Evolutionary conservation across 2,888 invertebrate genomes (phyloP).

Genomic region (Xanthorhoe spadicearia): DNA sequence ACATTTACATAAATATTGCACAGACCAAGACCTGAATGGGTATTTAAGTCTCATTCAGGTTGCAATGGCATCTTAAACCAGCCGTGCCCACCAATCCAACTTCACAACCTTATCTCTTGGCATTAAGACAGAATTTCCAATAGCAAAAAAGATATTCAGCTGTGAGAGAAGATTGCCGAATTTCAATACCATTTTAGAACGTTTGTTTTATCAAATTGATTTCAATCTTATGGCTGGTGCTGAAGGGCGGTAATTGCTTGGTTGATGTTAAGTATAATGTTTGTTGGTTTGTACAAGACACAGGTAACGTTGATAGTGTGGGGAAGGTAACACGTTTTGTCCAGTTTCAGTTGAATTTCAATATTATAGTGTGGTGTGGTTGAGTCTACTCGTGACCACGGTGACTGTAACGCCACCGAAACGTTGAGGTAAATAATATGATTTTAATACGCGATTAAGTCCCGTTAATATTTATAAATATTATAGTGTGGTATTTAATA

Average conservation of each 20-base stretch:
- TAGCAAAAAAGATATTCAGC: slow-evolving; percentile 8
- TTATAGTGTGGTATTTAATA: no score
- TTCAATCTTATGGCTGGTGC: slow-evolving; percentile 20
- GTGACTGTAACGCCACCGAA: no score
- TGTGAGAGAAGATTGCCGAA: slow-evolving; percentile 36
- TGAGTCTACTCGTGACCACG: no score
- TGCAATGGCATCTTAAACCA: slow-evolving; percentile 42
- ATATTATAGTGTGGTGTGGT: slow-evolving; percentile 38
- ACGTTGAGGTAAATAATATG: no score
- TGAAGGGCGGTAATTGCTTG: slow-evolving; percentile 32
- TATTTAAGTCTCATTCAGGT: slow-evolving; percentile 68
- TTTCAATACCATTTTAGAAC: slow-evolving; percentile 24
- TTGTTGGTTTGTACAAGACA: slow-evolving; percentile 50
- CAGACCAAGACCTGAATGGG: slow-evolving; percentile 62
- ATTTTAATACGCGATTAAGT: no score
- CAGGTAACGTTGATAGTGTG: slow-evolving; percentile 55
- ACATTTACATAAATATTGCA: slow-evolving; percentile 68
- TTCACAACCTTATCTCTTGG: slow-evolving; percentile 1
- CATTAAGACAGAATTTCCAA: slow-evolving; percentile 35
- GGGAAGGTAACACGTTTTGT: slow-evolving; percentile 51
- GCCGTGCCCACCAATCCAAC: slow-evolving; percentile 44
- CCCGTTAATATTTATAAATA: no score
- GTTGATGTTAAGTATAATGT: slow-evolving; percentile 5
- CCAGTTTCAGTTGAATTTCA: slow-evolving; percentile 51
- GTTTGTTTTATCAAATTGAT: slow-evolving; percentile 14